Evolutionary conservation across 2,113 vertebrate genomes (phyloP), one percentile per base, ranked within the genome.

Genomic region (Clarias gariepinus): DNA sequence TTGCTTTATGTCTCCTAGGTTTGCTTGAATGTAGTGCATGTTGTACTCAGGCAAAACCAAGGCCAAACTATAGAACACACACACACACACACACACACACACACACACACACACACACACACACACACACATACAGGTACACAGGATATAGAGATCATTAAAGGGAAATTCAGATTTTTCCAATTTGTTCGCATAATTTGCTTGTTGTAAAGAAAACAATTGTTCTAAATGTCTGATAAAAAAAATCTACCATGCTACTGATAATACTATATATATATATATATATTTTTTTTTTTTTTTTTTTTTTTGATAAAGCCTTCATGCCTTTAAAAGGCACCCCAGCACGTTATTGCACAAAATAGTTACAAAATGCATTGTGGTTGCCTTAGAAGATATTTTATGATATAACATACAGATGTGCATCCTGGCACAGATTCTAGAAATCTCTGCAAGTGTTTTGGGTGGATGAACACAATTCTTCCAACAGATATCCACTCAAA

Each of bases 21-120:
- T 97, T 87, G 98, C 97, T 94, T 97, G 97, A 94, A 99, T 97
- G 94, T 98, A 99, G 94, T 99, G 96, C 95, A 97, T 97, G 91
- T 97, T 97, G 96, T 99, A 99, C 91, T 97, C 97, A 79, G 98
- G 98, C 91, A 99, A 95, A 89, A 96, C 98, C 92, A 99, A 94
- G 84, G 98, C 98, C 95, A 99, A 95, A 94, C 98, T 99, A 95
- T 83, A 95, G 84, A 94, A 41, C 94, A 91, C 74, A 96, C 93
- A 94, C 86, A 90, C 74, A 87, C 47, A 88, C 12, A 89, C 77
- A 91, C 73, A 87, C 47, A 88, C 11, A 89, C 77, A 33, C 94
- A 90, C 66, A 96, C 93, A 94, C 85, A 91, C 74, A 87, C 47
- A 88, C 12, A 89, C 77, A 33, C 94, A 90, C 66, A 96, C 93